Base-by-base conservation (phyloP, 2,797 vertebrate genomes). In the Dromococcyx pavoninus region DNA sequence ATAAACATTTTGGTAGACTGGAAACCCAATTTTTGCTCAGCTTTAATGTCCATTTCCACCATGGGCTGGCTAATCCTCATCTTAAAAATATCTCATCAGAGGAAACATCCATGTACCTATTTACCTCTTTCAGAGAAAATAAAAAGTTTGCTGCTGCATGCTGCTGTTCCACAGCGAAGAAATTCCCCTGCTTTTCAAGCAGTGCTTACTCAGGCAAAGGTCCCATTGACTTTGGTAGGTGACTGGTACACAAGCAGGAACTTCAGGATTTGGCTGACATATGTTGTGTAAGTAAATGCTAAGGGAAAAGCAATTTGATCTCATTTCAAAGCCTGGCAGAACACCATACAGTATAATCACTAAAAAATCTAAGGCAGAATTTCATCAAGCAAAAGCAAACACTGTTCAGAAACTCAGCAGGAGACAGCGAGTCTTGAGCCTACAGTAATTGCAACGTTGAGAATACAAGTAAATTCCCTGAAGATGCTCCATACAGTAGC, bases 381-480 rank as follows among this genome's bases (percentile, higher is more conserved):
- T 97, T 97, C 90, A 95, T 89, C 91, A 91, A 96, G 95, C 43
- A 88, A 96, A 97, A 97, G 93, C 90, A 97, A 96, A 97, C 93
- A 95, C 69, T 77, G 91, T 94, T 86, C 93, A 94, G 90, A 96
- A 94, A 94, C 88, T 71, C 96, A 75, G 91, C 95, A 91, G 96
- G 96, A 93, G 90, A 91, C 65, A 69, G 86, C 64, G 74, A 93
- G 86, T 76, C 93, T 91, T 82, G 83, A 96, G 86, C 88, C 78
- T 94, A 89, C 69, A 92, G 89, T 96, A 96, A 96, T 94, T 92
- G 82, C 84, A 88, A 95, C 4, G 15, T 13, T 90, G 94, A 96
- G 94, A 95, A 96, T 92, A 92, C 73, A 85, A 94, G 83, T 86
- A 92, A 95, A 96, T 96, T 96, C 95, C 96, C 95, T 61, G 70